Base-by-base conservation (phyloP, 1,140 invertebrate genomes). In the Orchesella cincta region DNA sequence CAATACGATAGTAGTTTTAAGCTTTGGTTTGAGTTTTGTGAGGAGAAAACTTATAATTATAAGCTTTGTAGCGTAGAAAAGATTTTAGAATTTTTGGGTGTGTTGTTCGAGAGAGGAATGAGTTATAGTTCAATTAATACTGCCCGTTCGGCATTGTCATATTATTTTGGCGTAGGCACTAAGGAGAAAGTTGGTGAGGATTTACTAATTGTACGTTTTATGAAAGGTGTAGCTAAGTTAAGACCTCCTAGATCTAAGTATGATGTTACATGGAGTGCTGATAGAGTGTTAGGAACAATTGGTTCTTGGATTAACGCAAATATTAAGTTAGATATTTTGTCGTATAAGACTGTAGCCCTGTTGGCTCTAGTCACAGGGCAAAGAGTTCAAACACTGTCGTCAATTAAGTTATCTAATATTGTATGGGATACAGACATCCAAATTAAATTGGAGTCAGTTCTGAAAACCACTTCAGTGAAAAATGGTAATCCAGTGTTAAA, bases 41-140 rank as follows among this genome's bases (percentile, higher is more conserved):
- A 31, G 31, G 67, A 71, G 23, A 71, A 71, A 71, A 36, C 3
- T 34, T 14, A 2, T 3, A 18, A 31, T 14, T 34, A 14, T 16
- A 5, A 5, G 8, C 5, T 14, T 31, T 5, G 3, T 28, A 71
- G 23, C 31, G 26, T 71, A 28, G 31, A 16, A 3, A 5, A 31
- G 12, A 8, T 5, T 71, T 71, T 71, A 26, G 5, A 8, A 28
- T 71, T 71, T 71, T 36, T 71, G 34, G 31, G 1, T 20, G 34
- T 14, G 2, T 71, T 71, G 23, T 71, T 8, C 31, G 23, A 71
- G 29, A 8, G 23, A 20, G 67, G 67, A 31, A 14, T 71, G 18
- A 71, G 67, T 23, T 71, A 71, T 71, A 18, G 3, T 8, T 31
- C 67, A 1, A 71, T 71, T 34, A 71, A 71, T 71, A 16, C 12